phyloP scores from a whole-genome alignment of 2,888 invertebrate species.

The Rhyacophila evoluta region DNA sequence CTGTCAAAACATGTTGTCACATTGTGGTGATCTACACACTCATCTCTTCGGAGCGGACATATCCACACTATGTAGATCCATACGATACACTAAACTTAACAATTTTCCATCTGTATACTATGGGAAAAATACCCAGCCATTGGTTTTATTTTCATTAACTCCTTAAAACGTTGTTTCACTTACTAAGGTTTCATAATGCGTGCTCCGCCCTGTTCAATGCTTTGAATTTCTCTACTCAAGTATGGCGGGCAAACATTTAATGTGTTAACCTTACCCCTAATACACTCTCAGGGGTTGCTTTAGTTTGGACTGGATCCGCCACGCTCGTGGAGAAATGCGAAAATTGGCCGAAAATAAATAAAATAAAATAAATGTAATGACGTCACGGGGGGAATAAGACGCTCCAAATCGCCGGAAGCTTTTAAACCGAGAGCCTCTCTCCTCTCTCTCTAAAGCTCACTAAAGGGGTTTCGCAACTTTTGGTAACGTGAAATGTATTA shows the following conservation, averaged over 20 bases:
- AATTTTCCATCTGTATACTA: too few species aligned
- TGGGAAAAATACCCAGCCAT: too few species aligned
- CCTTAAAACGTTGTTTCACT: not conserved
- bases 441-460: slow-evolving; percentile 6
- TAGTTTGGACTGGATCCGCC: slow-evolving; percentile 32
- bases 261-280: slow-evolving; percentile 24
- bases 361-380: slow-evolving; percentile 54
- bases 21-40: too few species aligned
- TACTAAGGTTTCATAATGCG: slow-evolving; percentile 4
- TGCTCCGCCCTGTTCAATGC: not conserved
- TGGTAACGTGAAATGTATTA: not conserved
- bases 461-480: not conserved
- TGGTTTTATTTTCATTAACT: not conserved
- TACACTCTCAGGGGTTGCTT: not conserved
- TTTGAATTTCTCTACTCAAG: slow-evolving; percentile 4
- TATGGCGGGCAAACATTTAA: not conserved
- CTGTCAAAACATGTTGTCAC: too few species aligned
- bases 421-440: slow-evolving; percentile 50
- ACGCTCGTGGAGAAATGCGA: slow-evolving; percentile 51
- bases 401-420: slow-evolving; percentile 55
- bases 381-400: slow-evolving; percentile 48
- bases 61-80: too few species aligned
- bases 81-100: too few species aligned
- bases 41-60: too few species aligned
- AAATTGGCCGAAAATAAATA: slow-evolving; percentile 53